Base-by-base conservation (phyloP, 92 coral and sea anemone genomes). In the Phenganax subtilis region DNA sequence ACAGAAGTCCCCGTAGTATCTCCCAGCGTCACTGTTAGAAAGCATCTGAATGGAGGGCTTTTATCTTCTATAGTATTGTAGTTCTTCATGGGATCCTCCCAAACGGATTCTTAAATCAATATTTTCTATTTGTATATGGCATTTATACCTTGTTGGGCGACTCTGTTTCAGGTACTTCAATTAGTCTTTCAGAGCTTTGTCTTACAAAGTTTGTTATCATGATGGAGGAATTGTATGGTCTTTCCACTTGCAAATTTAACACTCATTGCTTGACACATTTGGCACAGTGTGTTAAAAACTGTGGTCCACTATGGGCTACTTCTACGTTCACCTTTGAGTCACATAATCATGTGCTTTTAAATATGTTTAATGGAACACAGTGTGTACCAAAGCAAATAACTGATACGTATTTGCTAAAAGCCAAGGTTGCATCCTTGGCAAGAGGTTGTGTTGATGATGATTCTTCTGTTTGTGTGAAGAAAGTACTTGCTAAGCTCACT, bases 51-150 rank as follows among this genome's bases (percentile, higher is more conserved):
- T 59, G 65, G 65, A 14, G 65, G 16, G 65, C 20, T 30, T 71
- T 71, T 14, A 10, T 71, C 12, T 71, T 71, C 29, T 71, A 71
- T 30, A 71, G 76, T 14, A 3, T 71, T 10, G 54, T 71, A 0
- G 29, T 71, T 10, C 51, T 71, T 12, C 76, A 71, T 0, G 76
- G 76, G 3, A 29, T 71, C 3, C 54, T 71, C 2, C 76, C 76
- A 20, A 0, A 6, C 76, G 0, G 16, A 0, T 30, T 71, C 51
- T 14, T 71, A 30, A 71, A 71, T 6, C 51, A 71, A 4, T 71
- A 8, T 29, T 71, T 71, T 51, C 76, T 71, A 10, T 71, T 30
- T 71, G 76, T 71, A 9, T 71, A 29, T 30, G 76, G 76, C 8
- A 55, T 71, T 9, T 30, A 71, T 54, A 20, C 81, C 8, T 70